Percentiles rank a stretch among this genome's conserved stretches.
Evolutionary conservation across 2,113 vertebrate species (phyloP).

Genomic region (Seriola rivoliana): DNA sequence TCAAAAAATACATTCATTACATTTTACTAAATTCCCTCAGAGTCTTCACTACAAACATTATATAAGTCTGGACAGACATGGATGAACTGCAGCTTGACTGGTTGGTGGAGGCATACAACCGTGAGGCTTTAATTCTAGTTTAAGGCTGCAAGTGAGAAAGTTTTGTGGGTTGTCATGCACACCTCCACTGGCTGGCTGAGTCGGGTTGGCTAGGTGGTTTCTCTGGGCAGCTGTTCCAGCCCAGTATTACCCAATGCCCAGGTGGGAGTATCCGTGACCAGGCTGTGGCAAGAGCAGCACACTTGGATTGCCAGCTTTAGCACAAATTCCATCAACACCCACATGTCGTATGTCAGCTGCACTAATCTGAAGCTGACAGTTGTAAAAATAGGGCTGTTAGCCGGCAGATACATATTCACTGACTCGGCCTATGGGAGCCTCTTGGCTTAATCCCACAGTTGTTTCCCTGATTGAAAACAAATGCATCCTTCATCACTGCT

Average conservation of each 20-base stretch:
- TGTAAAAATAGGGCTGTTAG: slow-evolving; percentile 70
- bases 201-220: slow-evolving; percentile 24
- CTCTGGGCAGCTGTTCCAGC: slow-evolving; percentile 52
- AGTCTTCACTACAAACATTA: too few species aligned
- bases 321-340: slow-evolving; percentile 62
- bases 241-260: slow-evolving; percentile 32
- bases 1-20: too few species aligned
- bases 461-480: slow-evolving; percentile 72
- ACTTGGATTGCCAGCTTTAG: slow-evolving; percentile 55
- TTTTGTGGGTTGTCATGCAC: slow-evolving; percentile 31
- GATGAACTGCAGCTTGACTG: too few species aligned
- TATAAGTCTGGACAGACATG: too few species aligned
- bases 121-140: too few species aligned
- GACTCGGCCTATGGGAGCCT: slow-evolving; percentile 19
- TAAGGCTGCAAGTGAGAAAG: slow-evolving; percentile 27
- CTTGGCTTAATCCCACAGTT: slow-evolving; percentile 72
- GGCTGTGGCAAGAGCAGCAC: slow-evolving; percentile 6
- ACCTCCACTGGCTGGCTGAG: slow-evolving; percentile 30
- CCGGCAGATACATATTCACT: slow-evolving; percentile 27
- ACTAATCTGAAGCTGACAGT: slow-evolving; percentile 74
- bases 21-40: too few species aligned
- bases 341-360: slow-evolving; percentile 65
- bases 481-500: slow-evolving; percentile 48
- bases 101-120: too few species aligned
- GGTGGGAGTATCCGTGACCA: slow-evolving; percentile 50